Evolutionary conservation across 2,797 vertebrate genomes (phyloP).

Genomic region (Myotis pilosus): DNA sequence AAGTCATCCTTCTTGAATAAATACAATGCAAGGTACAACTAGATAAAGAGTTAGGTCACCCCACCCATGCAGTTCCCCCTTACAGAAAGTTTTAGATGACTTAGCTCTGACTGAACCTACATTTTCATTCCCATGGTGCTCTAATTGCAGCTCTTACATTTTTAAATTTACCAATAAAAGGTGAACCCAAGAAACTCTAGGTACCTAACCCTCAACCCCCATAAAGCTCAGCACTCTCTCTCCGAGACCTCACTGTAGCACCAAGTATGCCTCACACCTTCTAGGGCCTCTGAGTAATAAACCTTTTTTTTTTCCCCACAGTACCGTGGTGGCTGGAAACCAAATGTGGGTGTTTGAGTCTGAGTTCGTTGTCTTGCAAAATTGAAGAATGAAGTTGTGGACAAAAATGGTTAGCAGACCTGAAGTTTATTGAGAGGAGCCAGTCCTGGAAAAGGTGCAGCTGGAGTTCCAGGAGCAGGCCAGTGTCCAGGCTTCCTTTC

Average conservation of each 20-base stretch:
- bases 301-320: neutral
- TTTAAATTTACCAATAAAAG: neutral
- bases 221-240: neutral
- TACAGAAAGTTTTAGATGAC: neutral
- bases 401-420: no score
- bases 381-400: no score
- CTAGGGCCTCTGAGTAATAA: neutral
- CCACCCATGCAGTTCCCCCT: neutral
- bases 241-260: neutral
- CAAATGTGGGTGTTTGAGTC: no score
- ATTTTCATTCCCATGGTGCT: neutral
- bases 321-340: neutral
- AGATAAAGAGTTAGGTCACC: neutral
- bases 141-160: neutral
- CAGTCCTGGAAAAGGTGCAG: no score
- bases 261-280: neutral
- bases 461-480: no score
- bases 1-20: neutral
- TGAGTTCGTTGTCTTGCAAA: no score
- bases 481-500: no score
- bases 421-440: no score
- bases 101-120: neutral
- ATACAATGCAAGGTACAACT: neutral
- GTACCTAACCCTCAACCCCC: neutral
- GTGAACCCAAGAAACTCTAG: neutral